Evolutionary conservation across 2,888 invertebrate species (phyloP), one percentile per base, ranked within the genome.

Genomic region (Prosopocoilus inquinatus): DNA sequence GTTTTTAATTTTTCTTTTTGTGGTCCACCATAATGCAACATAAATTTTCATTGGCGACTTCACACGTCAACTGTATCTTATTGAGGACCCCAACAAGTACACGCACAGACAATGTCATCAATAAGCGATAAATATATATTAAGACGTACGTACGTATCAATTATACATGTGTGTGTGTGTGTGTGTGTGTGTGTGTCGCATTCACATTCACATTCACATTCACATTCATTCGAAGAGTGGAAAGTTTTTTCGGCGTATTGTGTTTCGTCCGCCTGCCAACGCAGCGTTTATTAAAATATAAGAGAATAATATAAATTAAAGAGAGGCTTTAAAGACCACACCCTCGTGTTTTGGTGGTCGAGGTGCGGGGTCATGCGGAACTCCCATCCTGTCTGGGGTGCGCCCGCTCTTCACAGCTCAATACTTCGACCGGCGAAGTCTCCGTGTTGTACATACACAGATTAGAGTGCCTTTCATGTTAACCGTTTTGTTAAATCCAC

Each of bases 351-450:
- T 68, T 64, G 67, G 68, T 64, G 65, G 60, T 66, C 68, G 69
- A 68, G 70, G 66, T 67, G 68, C 70, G 71, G 71, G 73, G 74
- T 70, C 73, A 73, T 63, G 66, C 65, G 73, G 72, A 72, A 73
- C 75, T 74, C 75, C 75, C 75, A 75, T 75, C 75, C 75, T 75
- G 74, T 74, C 73, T 73, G 72, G 71, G 73, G 73, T 70, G 72
- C 70, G 73, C 62, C 72, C 66, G 64, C 65, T 68, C 68, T 70
- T 68, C 69, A 68, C 69, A 68, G 67, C 68, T 70, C 69, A 64
- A 68, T 67, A 67, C 67, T 63, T 64, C 64, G 64, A 60, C 47
- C 47, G 47, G 47, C 33, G 35, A n/a, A n/a, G n/a, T n/a, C n/a
- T n/a, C n/a, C 33, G 15, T 35, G 47, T 47, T 47, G 58, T 58